These are phyloP conservation scores for Heliconius aoede DNA, from an alignment of 2,888 invertebrate species.

Conservation along the genomic window DNA sequence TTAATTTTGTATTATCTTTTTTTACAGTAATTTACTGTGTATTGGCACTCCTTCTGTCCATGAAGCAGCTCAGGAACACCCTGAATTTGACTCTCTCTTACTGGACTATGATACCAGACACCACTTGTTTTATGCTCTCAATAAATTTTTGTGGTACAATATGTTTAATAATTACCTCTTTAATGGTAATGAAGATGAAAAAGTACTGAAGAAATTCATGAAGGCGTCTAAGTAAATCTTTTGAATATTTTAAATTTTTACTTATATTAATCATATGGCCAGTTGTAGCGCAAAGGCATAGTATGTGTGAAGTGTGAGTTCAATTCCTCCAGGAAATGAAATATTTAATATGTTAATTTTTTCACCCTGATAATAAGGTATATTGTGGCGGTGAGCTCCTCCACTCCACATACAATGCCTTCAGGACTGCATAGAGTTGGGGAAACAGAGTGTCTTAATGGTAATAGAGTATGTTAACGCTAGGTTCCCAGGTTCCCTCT, in stretches of 20 bases:
- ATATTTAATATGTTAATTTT: no score
- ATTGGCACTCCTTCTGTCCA: conserved; percentile 93
- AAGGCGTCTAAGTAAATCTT: conserved; percentile 79
- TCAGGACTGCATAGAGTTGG: no score
- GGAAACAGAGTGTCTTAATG: no score
- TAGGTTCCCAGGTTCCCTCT: no score
- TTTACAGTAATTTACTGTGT: conserved; percentile 84
- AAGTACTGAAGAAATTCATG: conserved; percentile 85
- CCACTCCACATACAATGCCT: no score
- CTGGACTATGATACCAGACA: conserved; percentile 92
- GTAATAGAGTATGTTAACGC: no score
- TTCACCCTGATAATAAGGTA: no score
- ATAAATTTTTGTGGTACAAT: conserved; percentile 92
- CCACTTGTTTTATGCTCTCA: conserved; percentile 85
- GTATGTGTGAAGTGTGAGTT: no score
- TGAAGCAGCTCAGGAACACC: conserved; percentile 83
- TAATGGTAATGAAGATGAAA: conserved; percentile 81
- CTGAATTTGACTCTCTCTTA: conserved; percentile 84
- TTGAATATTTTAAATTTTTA: neutral
- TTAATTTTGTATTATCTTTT: neutral
- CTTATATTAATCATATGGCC: neutral
- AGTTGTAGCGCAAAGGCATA: no score
- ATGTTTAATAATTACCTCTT: conserved; percentile 96
- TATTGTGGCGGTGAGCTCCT: no score
- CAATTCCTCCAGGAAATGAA: no score